These are phyloP conservation scores for Jaculus jaculus DNA, from an alignment of 2,113 vertebrate genomes.

Conservation along the genomic window DNA sequence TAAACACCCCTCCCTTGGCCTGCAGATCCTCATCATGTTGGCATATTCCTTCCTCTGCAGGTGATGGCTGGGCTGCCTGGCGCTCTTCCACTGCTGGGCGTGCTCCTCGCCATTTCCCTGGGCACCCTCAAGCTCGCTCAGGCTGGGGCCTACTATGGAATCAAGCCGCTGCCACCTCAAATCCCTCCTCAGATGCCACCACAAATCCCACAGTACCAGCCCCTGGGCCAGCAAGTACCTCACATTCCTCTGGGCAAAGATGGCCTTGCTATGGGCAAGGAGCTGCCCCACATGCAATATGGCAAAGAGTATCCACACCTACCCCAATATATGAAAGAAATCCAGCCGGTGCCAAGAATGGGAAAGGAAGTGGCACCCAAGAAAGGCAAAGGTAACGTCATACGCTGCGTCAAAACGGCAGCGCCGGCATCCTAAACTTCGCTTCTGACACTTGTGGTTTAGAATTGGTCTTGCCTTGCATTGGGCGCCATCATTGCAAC, in stretches of 20 bases:
- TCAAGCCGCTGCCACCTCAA: conserved; percentile 91
- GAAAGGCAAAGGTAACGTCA: conserved; percentile 93
- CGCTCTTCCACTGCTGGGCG: conserved; percentile 82
- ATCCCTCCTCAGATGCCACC: conserved; percentile 87
- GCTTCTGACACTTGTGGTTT: conserved; percentile 14
- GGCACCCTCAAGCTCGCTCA: conserved; percentile 83
- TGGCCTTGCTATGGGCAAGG: conserved; percentile 90
- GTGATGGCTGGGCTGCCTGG: conserved; percentile 83
- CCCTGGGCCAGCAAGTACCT: conserved; percentile 91
- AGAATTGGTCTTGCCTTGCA: neutral
- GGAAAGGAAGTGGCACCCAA: conserved; percentile 91
- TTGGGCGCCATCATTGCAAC: neutral
- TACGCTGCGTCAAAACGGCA: neutral
- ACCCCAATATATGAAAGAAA: conserved; percentile 95
- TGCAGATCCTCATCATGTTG: neutral
- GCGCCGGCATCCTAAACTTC: neutral
- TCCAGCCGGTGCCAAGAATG: conserved; percentile 91
- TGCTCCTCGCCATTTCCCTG: conserved; percentile 83
- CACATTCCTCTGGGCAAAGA: conserved; percentile 93
- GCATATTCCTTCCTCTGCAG: conserved; percentile 71
- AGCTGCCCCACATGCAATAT: conserved; percentile 92
- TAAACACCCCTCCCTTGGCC: neutral
- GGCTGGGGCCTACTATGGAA: conserved; percentile 93
- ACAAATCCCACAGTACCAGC: conserved; percentile 87
- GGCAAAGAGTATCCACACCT: conserved; percentile 91